These are phyloP conservation scores for Lithodes maja DNA, from an alignment of 2,888 invertebrate genomes.

Conservation along the genomic window DNA sequence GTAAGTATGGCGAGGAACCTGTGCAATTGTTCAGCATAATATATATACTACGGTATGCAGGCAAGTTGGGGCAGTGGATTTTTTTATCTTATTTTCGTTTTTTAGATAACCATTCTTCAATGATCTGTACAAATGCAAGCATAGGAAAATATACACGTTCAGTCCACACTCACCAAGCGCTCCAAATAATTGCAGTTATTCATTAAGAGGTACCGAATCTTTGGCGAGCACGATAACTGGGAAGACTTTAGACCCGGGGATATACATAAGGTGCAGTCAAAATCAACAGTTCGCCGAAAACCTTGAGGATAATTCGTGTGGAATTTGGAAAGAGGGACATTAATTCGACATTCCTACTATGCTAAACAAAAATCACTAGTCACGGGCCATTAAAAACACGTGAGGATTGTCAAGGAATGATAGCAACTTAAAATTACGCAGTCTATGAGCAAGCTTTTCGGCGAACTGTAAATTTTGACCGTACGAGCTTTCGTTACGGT, in stretches of 20 bases:
- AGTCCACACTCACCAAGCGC: not conserved
- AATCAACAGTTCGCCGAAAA: too few species aligned
- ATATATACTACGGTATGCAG: not conserved
- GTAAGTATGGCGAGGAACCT: not conserved
- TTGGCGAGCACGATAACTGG: not conserved
- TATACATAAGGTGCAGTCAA: not conserved
- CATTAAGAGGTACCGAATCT: not conserved
- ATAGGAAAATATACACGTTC: not conserved
- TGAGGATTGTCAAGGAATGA: too few species aligned
- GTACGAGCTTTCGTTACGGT: not conserved
- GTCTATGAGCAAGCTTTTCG: too few species aligned
- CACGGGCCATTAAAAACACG: too few species aligned
- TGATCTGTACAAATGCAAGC: not conserved
- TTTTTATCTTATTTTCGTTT: not conserved
- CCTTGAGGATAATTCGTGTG: too few species aligned
- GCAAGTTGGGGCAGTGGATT: not conserved
- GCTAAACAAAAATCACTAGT: too few species aligned
- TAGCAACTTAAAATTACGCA: too few species aligned
- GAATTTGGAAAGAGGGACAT: too few species aligned
- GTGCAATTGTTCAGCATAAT: not conserved
- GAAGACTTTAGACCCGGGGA: slow-evolving; percentile 11
- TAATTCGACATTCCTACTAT: too few species aligned
- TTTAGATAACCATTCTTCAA: not conserved
- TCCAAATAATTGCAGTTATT: not conserved
- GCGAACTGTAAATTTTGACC: too few species aligned